Conservation (phyloP, 30 jellyfish, hydroid and myxozoan species). For the Phacellophora camtschatica region DNA sequence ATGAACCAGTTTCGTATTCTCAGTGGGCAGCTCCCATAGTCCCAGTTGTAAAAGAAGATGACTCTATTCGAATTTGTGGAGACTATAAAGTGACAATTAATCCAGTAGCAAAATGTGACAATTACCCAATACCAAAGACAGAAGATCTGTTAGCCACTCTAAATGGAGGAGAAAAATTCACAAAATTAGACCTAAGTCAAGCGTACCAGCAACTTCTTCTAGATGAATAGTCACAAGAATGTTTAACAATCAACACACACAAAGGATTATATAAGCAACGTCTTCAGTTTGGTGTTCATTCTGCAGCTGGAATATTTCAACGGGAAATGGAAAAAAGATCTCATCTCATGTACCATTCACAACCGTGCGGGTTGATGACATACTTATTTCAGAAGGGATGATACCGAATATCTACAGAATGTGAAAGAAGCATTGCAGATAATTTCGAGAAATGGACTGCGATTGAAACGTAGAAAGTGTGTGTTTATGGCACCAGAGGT, state of each 20-base stretch:
- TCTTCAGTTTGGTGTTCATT: conserved; percentile 57
- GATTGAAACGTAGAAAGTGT: too few relatives aligned
- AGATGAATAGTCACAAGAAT: conserved; percentile 46
- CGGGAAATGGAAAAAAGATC: conserved; percentile 51
- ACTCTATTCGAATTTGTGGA: conserved; percentile 45
- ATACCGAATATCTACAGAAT: too few relatives aligned
- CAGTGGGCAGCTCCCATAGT: conserved; percentile 60
- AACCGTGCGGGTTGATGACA: conserved; percentile 9
- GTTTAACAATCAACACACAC: conserved; percentile 60
- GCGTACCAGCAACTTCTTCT: conserved; percentile 47
- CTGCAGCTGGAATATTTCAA: conserved; percentile 63
- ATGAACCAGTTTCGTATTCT: background rate
- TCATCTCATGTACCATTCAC: conserved; percentile 10
- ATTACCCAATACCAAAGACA: conserved; percentile 57
- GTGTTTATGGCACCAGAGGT: too few relatives aligned
- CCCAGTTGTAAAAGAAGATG: conserved; percentile 44
- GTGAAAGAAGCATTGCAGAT: too few relatives aligned
- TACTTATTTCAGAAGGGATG: too few relatives aligned
- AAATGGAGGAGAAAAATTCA: conserved; percentile 49
- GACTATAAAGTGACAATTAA: conserved; percentile 62
- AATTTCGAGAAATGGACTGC: too few relatives aligned
- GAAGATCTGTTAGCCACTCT: conserved; percentile 30
- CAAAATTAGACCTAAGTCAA: too few relatives aligned
- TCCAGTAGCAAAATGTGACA: conserved; percentile 43
- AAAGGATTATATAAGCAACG: conserved; percentile 48